Conservation (phyloP, 2,888 invertebrate genomes). For the Drosophila mettleri region DNA sequence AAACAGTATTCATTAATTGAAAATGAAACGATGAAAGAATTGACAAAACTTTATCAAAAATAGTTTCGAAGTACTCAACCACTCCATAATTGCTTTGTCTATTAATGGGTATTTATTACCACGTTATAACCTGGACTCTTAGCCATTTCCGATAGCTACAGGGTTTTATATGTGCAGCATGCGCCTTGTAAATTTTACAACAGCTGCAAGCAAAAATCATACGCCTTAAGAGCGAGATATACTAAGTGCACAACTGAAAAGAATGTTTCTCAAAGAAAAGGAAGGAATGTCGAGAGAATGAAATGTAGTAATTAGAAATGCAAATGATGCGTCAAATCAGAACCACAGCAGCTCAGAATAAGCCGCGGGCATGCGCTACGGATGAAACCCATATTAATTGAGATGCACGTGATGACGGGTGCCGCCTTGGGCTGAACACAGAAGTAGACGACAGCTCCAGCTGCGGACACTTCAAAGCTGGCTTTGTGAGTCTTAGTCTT, state of each 20-base stretch:
- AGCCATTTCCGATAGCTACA: not conserved
- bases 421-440: not conserved
- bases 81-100: not conserved
- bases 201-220: slow-evolving; percentile 49
- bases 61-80: not conserved
- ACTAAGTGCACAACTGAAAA: slow-evolving; percentile 24
- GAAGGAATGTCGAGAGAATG: slow-evolving; percentile 11
- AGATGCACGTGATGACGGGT: slow-evolving; percentile 37
- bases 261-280: slow-evolving; percentile 36
- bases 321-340: slow-evolving; percentile 59
- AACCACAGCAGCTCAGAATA: slow-evolving; percentile 29
- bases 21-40: no score
- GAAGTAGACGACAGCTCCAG: not conserved
- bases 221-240: slow-evolving; percentile 19
- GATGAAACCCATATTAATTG: slow-evolving; percentile 52
- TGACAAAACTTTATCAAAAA: no score
- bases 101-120: not conserved
- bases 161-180: slow-evolving; percentile 6
- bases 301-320: slow-evolving; percentile 69
- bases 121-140: no score
- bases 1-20: no score
- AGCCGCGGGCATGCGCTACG: slow-evolving; percentile 3
- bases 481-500: slow-evolving; percentile 17
- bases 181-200: slow-evolving; percentile 14
- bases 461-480: slow-evolving; percentile 40